Evolutionary conservation across 2,113 vertebrate species (phyloP).

Genomic region (Gavia stellata): DNA sequence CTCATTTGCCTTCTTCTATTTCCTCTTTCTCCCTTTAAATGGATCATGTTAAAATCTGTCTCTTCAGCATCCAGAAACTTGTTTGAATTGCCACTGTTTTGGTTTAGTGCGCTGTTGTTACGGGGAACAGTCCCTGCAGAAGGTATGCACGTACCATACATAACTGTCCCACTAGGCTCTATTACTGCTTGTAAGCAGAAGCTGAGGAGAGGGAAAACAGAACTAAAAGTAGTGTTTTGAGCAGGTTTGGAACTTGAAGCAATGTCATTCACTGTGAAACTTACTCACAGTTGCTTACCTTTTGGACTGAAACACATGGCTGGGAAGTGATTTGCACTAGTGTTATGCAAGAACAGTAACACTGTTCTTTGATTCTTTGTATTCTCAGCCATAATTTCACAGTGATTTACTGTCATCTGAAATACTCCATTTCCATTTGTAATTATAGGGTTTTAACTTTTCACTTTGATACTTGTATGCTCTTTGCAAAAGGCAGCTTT

Average conservation of each 20-base stretch:
- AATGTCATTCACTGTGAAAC: not conserved
- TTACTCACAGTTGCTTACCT: not conserved
- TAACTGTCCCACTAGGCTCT: not conserved
- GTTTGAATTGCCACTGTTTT: not conserved
- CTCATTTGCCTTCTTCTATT: not conserved
- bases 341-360: not conserved
- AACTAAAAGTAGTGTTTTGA: not conserved
- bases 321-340: not conserved
- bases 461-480: not conserved
- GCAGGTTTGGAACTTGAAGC: not conserved
- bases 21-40: not conserved
- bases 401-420: not conserved
- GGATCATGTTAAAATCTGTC: not conserved
- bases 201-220: not conserved
- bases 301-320: not conserved
- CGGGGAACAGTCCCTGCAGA: not conserved
- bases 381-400: not conserved
- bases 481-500: not conserved
- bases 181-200: not conserved
- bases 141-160: fast-evolving
- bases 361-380: not conserved
- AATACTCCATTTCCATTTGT: not conserved
- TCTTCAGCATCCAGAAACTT: not conserved
- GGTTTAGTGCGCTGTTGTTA: not conserved
- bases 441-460: not conserved